Conservation (phyloP, 1,140 invertebrate species). For the Dreissena polymorpha region DNA sequence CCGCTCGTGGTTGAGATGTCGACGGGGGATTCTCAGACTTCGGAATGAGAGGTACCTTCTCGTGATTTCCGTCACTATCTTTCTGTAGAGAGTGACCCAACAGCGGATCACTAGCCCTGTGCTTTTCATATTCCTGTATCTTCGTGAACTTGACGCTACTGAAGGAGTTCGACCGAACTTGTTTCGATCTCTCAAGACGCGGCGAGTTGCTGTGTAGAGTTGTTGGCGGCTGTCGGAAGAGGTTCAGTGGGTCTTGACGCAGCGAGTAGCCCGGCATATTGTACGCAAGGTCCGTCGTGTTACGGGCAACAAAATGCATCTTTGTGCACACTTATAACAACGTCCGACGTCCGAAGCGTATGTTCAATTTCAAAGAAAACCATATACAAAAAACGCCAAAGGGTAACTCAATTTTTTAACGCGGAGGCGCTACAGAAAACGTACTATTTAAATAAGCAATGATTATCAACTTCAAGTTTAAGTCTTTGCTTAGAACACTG, state of each 20-base stretch:
- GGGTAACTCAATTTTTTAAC: background rate
- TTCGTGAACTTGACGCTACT: constrained; percentile 27
- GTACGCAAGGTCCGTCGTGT: constrained; percentile 41
- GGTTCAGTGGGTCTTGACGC: constrained; percentile 28
- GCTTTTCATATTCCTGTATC: background rate
- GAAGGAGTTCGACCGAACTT: background rate
- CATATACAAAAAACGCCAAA: background rate
- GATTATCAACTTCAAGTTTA: background rate
- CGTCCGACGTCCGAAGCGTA: background rate
- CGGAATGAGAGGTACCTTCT: too few species aligned
- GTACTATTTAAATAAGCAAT: background rate
- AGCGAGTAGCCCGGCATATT: constrained; percentile 31
- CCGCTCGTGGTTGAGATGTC: background rate
- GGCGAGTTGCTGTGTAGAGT: constrained; percentile 4
- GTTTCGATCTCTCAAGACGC: background rate
- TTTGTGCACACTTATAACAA: background rate
- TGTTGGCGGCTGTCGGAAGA: constrained; percentile 35
- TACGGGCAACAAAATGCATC: constrained; percentile 52
- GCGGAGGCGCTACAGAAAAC: background rate
- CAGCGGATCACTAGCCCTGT: background rate
- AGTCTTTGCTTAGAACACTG: background rate
- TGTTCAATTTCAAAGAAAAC: background rate
- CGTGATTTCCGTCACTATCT: background rate
- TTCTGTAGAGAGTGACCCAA: background rate
- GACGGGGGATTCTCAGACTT: background rate